A percentile compares a stretch with the other conserved stretches of the same genome.
phyloP scores from a whole-genome alignment of 23 tunicate genomes.

The Phallusia fumigata region DNA sequence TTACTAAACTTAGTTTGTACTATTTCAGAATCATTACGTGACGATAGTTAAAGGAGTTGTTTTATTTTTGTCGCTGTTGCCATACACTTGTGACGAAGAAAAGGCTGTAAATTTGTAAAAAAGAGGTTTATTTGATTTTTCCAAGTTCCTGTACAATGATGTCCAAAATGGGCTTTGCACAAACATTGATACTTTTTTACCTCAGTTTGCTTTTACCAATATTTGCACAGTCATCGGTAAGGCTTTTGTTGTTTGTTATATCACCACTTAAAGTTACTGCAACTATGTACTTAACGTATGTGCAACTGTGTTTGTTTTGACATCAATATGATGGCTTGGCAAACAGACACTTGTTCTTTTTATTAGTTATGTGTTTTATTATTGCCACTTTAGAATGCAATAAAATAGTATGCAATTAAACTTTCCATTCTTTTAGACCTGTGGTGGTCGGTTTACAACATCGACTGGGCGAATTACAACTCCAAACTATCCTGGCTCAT shows the following conservation, averaged over 20 bases:
- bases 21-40: no score
- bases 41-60: no score
- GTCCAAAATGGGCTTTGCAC: neutral
- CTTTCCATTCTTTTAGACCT: constrained; percentile 5
- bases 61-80: no score
- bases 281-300: neutral
- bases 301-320: neutral
- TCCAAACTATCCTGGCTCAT: neutral
- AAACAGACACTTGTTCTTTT: neutral
- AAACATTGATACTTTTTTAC: neutral
- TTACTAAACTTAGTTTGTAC: no score
- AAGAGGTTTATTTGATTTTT: no score
- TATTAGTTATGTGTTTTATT: no score
- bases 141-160: no score
- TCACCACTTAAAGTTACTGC: neutral
- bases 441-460: neutral
- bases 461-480: neutral
- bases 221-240: neutral
- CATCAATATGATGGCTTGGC: neutral
- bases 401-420: no score
- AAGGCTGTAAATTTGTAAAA: no score
- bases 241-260: neutral
- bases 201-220: neutral
- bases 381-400: no score
- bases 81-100: no score